phyloP scores from a whole-genome alignment of 2,888 invertebrate genomes.

The Limnephilus rhombicus region DNA sequence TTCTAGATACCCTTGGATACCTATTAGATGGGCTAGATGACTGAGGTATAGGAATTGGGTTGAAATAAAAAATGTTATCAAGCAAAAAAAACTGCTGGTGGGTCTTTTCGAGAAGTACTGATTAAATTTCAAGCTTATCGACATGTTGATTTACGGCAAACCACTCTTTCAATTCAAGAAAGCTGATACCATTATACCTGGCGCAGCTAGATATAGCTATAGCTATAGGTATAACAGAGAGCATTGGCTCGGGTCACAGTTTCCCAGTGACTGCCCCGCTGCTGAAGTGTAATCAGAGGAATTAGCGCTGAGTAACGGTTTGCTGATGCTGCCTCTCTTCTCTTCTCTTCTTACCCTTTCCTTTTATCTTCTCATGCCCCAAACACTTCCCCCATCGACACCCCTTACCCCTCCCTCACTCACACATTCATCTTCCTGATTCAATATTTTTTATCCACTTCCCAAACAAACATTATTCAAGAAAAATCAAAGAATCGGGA shows the following conservation, averaged over 20 bases:
- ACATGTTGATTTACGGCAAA: not conserved
- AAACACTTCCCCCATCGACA: constrained; percentile 7
- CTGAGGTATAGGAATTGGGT: not conserved
- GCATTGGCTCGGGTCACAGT: constrained; percentile 52
- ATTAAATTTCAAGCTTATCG: constrained; percentile 1
- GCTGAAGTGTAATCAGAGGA: constrained; percentile 65
- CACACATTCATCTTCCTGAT: constrained; percentile 30
- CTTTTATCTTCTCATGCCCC: constrained; percentile 40
- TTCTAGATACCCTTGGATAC: not conserved
- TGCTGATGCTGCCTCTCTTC: constrained; percentile 63
- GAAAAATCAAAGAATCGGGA: constrained; percentile 59
- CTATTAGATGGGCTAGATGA: not conserved
- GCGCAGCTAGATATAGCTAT: not conserved
- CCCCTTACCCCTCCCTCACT: constrained; percentile 16
- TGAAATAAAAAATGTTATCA: not conserved
- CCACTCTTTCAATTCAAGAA: not conserved
- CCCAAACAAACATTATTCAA: constrained; percentile 63
- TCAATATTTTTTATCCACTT: constrained; percentile 64
- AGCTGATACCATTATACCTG: not conserved
- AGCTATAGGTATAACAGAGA: not conserved
- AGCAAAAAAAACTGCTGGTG: not conserved
- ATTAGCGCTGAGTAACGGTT: constrained; percentile 66
- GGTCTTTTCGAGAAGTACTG: not conserved
- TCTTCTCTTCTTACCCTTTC: constrained; percentile 32
- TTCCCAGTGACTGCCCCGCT: constrained; percentile 52